phyloP scores from a whole-genome alignment of 2,888 invertebrate species.

The Cryptosula pallasiana region DNA sequence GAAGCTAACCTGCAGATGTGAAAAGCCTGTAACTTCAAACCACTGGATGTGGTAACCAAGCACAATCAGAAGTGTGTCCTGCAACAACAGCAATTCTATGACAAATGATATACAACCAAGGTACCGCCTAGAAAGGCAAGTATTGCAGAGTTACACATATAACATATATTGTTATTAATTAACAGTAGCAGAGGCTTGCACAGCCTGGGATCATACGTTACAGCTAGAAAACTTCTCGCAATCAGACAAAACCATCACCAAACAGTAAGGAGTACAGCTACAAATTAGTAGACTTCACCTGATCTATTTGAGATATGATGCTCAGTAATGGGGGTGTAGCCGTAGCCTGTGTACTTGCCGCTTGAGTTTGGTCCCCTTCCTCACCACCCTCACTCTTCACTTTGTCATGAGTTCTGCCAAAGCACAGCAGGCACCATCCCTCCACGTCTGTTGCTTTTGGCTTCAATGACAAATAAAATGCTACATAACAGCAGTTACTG shows the following conservation, averaged over 20 bases:
- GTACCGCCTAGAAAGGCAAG: too few relatives aligned
- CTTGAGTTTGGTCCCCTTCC: not conserved
- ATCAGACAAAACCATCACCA: too few relatives aligned
- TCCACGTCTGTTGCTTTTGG: constrained; percentile 53
- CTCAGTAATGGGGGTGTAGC: constrained; percentile 52
- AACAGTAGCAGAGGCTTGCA: too few relatives aligned
- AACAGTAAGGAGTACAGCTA: too few relatives aligned
- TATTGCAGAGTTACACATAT: too few relatives aligned
- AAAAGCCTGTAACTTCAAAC: constrained; percentile 55
- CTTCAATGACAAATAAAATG: constrained; percentile 49
- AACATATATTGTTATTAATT: too few relatives aligned
- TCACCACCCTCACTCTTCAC: not conserved
- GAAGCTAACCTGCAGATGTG: constrained; percentile 50
- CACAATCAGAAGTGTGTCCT: constrained; percentile 54
- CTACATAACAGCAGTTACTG: too few relatives aligned
- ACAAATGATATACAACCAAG: too few relatives aligned
- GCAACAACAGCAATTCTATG: too few relatives aligned
- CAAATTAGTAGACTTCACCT: constrained; percentile 35
- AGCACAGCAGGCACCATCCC: constrained; percentile 57
- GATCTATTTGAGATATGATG: constrained; percentile 55
- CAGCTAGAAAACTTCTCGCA: too few relatives aligned
- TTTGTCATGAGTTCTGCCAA: constrained; percentile 35
- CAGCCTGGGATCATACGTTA: too few relatives aligned
- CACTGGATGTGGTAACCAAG: constrained; percentile 57
- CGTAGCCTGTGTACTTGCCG: not conserved